Conservation (phyloP, 2,113 vertebrate genomes). For the Salvelinus alpinus region DNA sequence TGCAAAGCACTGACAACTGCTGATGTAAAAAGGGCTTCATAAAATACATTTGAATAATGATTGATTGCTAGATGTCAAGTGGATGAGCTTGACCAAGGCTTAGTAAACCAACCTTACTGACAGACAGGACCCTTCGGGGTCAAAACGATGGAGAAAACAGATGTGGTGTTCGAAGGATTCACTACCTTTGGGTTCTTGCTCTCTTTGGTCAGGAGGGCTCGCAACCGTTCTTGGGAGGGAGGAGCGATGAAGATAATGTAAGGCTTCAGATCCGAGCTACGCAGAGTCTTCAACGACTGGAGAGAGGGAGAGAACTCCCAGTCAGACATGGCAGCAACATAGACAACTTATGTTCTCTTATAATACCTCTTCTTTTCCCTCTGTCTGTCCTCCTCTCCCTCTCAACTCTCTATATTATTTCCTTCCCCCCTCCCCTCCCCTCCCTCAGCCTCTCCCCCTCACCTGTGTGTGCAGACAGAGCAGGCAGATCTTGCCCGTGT, state of each 20-base stretch:
- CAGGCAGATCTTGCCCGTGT: constrained; percentile 96
- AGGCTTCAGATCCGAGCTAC: constrained; percentile 89
- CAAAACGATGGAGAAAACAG: too few species aligned
- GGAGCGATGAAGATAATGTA: constrained; percentile 91
- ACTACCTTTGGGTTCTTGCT: constrained; percentile 89
- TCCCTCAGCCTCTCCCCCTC: background rate
- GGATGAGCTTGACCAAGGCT: too few species aligned
- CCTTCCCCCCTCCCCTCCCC: background rate
- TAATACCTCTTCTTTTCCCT: constrained; percentile 56
- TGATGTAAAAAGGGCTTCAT: too few species aligned
- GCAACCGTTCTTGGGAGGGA: constrained; percentile 86
- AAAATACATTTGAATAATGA: too few species aligned
- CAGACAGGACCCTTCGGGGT: too few species aligned
- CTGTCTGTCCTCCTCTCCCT: constrained; percentile 84
- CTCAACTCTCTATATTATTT: background rate
- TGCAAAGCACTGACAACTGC: too few species aligned
- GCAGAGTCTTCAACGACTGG: constrained; percentile 89
- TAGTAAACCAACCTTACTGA: too few species aligned
- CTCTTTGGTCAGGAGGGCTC: constrained; percentile 86
- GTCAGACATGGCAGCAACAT: too few species aligned
- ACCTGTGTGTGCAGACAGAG: constrained; percentile 96
- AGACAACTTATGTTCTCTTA: too few species aligned
- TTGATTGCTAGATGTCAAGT: too few species aligned
- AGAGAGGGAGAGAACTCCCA: constrained; percentile 16
- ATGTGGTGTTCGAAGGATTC: constrained; percentile 41